These are phyloP conservation scores for Halcyon leucocephala DNA, from an alignment of 2,797 vertebrate genomes.

Conservation along the genomic window DNA sequence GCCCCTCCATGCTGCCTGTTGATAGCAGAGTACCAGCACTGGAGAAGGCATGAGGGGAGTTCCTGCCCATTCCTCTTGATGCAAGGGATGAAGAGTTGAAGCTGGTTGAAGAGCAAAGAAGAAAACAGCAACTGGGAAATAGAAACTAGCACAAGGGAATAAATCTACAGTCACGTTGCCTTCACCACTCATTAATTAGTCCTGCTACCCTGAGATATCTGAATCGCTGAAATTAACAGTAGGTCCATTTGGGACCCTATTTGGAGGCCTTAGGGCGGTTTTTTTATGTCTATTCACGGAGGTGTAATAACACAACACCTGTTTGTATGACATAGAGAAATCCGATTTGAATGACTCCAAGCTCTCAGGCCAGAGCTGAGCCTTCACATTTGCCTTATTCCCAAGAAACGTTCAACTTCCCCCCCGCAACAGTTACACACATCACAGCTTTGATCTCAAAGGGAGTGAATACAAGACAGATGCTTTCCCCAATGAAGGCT, in stretches of 20 bases:
- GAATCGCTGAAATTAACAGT: neutral
- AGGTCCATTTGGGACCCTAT: neutral
- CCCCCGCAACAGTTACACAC: neutral
- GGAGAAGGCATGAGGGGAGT: neutral
- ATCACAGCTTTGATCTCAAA: neutral
- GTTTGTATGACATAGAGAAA: neutral
- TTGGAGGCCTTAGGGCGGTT: neutral
- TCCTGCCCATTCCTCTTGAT: neutral
- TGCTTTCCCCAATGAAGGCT: neutral
- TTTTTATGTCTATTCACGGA: neutral
- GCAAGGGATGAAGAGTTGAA: neutral
- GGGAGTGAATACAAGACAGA: neutral
- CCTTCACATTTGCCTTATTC: neutral
- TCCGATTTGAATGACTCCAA: neutral
- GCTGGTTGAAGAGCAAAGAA: neutral
- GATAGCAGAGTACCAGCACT: rapidly evolving
- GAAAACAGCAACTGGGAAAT: neutral
- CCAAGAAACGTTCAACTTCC: neutral
- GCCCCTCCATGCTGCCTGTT: neutral
- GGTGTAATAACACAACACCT: neutral
- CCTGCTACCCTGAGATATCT: neutral
- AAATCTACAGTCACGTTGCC: neutral
- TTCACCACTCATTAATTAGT: neutral
- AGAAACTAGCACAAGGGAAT: neutral
- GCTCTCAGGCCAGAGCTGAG: neutral